phyloP scores from a whole-genome alignment of 2,113 vertebrate species.

The Salvelinus namaycush region DNA sequence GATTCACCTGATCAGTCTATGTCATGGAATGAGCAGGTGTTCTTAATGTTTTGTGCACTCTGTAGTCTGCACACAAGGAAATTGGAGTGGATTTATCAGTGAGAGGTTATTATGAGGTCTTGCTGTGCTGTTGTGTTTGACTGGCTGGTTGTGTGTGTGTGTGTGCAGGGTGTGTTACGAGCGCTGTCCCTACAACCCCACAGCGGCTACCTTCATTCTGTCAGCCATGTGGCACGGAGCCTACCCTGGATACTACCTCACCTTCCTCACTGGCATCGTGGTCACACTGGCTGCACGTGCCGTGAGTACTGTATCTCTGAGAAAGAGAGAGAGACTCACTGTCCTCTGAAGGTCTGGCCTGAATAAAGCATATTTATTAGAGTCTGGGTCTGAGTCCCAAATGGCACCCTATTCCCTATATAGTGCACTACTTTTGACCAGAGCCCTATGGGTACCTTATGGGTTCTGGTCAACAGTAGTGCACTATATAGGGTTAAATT shows the following conservation, averaged over 20 bases:
- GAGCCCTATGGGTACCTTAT: no score
- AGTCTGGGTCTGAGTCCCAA: background rate
- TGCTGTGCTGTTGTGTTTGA: background rate
- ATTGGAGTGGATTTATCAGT: background rate
- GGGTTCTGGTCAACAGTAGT: no score
- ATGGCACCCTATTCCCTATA: background rate
- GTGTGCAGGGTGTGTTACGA: constrained; percentile 88
- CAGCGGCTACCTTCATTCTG: constrained; percentile 88
- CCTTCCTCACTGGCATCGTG: constrained; percentile 88
- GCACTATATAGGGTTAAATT: background rate
- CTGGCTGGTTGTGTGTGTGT: constrained; percentile 12
- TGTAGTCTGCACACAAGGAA: no score
- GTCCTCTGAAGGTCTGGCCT: background rate
- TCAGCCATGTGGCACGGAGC: constrained; percentile 96
- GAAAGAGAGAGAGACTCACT: background rate
- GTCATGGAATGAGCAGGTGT: no score
- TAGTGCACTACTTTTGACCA: no score
- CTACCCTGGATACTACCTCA: constrained; percentile 95
- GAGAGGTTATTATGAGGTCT: background rate
- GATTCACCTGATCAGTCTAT: no score
- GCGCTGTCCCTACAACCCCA: constrained; percentile 84
- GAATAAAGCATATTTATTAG: background rate
- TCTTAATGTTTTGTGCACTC: no score
- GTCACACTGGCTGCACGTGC: constrained; percentile 88
- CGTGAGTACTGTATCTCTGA: constrained; percentile 74